Evolutionary conservation across 1,140 invertebrate genomes (phyloP).

Genomic region (Pseudoatta argentina): DNA sequence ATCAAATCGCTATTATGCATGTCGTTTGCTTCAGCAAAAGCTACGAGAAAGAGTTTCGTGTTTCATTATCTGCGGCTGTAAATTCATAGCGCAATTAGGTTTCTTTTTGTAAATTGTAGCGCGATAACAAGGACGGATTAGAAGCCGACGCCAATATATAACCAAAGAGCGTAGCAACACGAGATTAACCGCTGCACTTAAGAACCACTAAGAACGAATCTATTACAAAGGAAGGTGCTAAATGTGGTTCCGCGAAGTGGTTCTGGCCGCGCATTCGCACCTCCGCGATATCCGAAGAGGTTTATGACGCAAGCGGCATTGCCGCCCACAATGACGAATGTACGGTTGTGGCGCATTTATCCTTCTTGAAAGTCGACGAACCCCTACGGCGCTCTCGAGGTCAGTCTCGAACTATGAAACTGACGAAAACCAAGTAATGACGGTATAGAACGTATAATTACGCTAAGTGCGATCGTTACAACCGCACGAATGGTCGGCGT

Average conservation of each 20-base stretch:
- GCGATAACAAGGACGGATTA: slow-evolving; percentile 58
- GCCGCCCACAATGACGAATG: slow-evolving; percentile 55
- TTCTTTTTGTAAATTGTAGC: slow-evolving; percentile 44
- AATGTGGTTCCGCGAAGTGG: slow-evolving; percentile 54
- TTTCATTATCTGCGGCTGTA: slow-evolving; percentile 7
- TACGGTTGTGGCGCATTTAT: slow-evolving; percentile 35
- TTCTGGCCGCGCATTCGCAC: slow-evolving; percentile 22
- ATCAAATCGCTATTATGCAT: background rate
- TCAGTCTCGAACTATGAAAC: slow-evolving; percentile 32
- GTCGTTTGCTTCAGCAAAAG: background rate
- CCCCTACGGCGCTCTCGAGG: background rate
- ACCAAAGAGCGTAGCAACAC: background rate
- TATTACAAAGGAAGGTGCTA: slow-evolving; percentile 60
- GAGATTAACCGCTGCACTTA: slow-evolving; percentile 57
- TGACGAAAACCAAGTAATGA: slow-evolving; percentile 53
- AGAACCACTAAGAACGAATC: slow-evolving; percentile 54
- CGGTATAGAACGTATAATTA: slow-evolving; percentile 27
- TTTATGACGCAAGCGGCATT: slow-evolving; percentile 39
- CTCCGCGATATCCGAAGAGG: slow-evolving; percentile 8
- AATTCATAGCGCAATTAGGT: slow-evolving; percentile 25
- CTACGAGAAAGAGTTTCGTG: background rate
- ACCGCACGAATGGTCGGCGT: slow-evolving; percentile 8
- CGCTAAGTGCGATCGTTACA: slow-evolving; percentile 47
- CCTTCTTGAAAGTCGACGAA: slow-evolving; percentile 49
- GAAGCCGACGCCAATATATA: slow-evolving; percentile 47